Evolutionary conservation across 1,140 invertebrate species (phyloP), one percentile per base, ranked within the genome.

Genomic region (Doryteuthis pealeii): DNA sequence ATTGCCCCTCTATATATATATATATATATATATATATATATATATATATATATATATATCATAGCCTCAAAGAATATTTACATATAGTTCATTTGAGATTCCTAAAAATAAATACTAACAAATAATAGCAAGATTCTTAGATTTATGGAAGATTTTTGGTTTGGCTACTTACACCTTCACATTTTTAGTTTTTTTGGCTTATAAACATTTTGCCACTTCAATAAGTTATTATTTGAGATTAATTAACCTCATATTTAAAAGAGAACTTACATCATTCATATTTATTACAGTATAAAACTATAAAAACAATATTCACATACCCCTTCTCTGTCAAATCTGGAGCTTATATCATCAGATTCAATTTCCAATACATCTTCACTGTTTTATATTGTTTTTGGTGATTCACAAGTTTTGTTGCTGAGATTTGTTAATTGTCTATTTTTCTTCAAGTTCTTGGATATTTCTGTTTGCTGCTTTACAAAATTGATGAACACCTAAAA

Each of bases 401-500:
- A 32, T 32, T 69, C n/a, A 68, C 40, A 32, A 22, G n/a, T 68
- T 67, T 14, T 35, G n/a, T 43, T 67, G 14, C 2, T 31, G 43
- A 26, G 33, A 32, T 30, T 31, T 18, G 45, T 35, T 49, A 26
- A 32, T 58, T 26, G 54, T 18, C 30, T 30, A 31, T 68, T 33
- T n/a, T 15, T 72, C 69, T 43, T 79, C 74, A 49, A 69, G 74
- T 69, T 85, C 84, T 43, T 80, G 77, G 5, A 85, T 82, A 43
- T 80, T 71, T 86, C 86, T 26, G 82, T 81, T 76, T 89, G 89
- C 76, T 89, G 85, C 69, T 89, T 88, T 4, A 89, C 89, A 83
- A 90, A 90, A 76, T 89, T 90, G 49, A 90, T 89, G 71, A 90
- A 90, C 15, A 89, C 89, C 88, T 89, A 77, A 6, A 79, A 77